A percentile compares a stretch with the other conserved stretches of the same genome.
These are phyloP conservation scores for Epirrhoe alternata DNA, from an alignment of 2,888 invertebrate genomes.

Conservation along the genomic window DNA sequence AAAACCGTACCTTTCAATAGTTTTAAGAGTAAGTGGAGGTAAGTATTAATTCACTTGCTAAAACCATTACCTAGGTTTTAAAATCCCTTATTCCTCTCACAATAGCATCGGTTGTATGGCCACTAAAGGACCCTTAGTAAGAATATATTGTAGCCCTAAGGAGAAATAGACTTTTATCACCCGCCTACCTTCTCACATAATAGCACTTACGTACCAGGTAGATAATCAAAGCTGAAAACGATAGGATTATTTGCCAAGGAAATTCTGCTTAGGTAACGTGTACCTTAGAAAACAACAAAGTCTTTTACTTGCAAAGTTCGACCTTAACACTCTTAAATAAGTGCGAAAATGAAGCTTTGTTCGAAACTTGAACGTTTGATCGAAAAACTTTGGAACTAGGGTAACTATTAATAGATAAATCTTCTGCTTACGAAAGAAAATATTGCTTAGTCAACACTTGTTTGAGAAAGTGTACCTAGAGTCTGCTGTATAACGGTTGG, in stretches of 20 bases:
- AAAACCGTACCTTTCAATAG: no score
- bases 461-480: no score
- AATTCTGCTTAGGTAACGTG: not conserved
- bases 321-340: not conserved
- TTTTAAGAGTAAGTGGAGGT: no score
- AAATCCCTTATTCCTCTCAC: not conserved
- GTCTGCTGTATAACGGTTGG: no score
- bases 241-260: not conserved
- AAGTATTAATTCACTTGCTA: no score
- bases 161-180: conserved; percentile 13
- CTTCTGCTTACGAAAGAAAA: not conserved
- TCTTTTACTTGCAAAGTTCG: not conserved
- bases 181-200: not conserved
- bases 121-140: not conserved
- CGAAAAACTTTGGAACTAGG: not conserved
- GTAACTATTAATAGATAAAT: not conserved
- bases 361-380: not conserved
- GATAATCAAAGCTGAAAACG: not conserved
- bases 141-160: conserved; percentile 4
- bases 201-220: not conserved
- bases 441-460: not conserved
- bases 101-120: not conserved
- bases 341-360: not conserved
- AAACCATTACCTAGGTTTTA: no score
- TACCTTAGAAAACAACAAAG: not conserved